Base-by-base conservation (phyloP, 2,888 invertebrate genomes). In the Zhuqinia jingwanae region DNA sequence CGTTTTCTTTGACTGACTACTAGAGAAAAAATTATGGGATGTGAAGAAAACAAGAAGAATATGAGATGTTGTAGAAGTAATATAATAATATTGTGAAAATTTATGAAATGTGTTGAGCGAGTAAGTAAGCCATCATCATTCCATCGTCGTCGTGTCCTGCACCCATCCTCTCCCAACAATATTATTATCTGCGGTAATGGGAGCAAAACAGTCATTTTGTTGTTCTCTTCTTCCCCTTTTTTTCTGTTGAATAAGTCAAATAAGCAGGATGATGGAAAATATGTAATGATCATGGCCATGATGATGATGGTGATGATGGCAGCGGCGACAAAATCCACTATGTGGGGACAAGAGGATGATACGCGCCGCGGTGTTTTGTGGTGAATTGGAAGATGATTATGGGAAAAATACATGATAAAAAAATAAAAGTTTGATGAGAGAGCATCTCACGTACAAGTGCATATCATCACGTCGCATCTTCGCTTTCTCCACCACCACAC, bases 391-490 rank as follows among this genome's bases (percentile, higher is more conserved):
- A 73, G 73, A 73, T 73, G 73, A 73, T 73, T 73, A 73, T 73
- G 50, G 73, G 2, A 50, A 50, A 47, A 70, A 20, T 45, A 45
- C 45, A 45, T 25, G 63, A n/a, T 17, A 81, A n/a, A n/a, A n/a
- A n/a, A n/a, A n/a, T n/a, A 63, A 60, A 77, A 45, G 56, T 65
- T 84, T 77, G 42, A 42, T 84, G 76, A 56, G 84, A n/a, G n/a
- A 22, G 53, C 56, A 70, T 42, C 78, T 85, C 85, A 79, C 85
- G 85, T 85, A 58, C 70, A 58, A 78, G 78, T 78, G 68, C 85
- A 85, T 85, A 85, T 85, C 85, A 85, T 85, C 85, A 85, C 85
- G 85, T 85, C 58, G 27, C 73, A 45, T 76, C 82, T 63, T 75
- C 75, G 60, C 76, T 65, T 42, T 45, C 80, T 70, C 20, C 79